Evolutionary conservation across 2,888 invertebrate species (phyloP).

Genomic region (Congeria kusceri): DNA sequence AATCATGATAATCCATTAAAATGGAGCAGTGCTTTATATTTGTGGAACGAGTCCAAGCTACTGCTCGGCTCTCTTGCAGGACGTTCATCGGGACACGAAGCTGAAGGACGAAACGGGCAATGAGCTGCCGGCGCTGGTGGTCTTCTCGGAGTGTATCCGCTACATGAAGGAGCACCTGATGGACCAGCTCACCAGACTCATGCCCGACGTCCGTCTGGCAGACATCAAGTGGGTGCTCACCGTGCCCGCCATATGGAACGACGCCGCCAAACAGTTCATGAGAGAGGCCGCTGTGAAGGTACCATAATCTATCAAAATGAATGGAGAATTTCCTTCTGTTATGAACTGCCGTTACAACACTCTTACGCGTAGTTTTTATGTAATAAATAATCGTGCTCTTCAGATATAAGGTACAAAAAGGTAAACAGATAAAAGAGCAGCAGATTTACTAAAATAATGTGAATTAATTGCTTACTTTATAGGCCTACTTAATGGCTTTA

Average conservation of each 20-base stretch:
- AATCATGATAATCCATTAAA: no score
- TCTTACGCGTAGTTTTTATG: no score
- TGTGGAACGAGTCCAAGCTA: no score
- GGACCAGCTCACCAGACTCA: not conserved
- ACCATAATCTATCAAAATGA: not conserved
- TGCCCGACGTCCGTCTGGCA: not conserved
- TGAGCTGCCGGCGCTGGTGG: conserved; percentile 33
- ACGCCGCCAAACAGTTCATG: conserved; percentile 50
- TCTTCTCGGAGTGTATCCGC: conserved; percentile 14
- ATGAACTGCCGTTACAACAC: no score
- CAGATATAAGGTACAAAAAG: no score
- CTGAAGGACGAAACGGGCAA: conserved; percentile 14
- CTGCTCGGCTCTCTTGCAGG: not conserved
- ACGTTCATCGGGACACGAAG: not conserved
- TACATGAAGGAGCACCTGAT: conserved; percentile 41
- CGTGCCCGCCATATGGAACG: conserved; percentile 49
- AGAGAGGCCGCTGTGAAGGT: conserved; percentile 47
- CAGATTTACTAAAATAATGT: no score
- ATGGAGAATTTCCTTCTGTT: no score
- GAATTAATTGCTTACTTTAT: no score
- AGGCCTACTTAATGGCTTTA: no score
- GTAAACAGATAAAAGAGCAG: no score
- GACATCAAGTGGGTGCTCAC: conserved; percentile 46
- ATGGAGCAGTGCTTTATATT: no score
- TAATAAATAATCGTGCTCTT: no score